A percentile compares a stretch with the other conserved stretches of the same genome.
Conservation (phyloP, 1,140 invertebrate species). For the Pinna nobilis region DNA sequence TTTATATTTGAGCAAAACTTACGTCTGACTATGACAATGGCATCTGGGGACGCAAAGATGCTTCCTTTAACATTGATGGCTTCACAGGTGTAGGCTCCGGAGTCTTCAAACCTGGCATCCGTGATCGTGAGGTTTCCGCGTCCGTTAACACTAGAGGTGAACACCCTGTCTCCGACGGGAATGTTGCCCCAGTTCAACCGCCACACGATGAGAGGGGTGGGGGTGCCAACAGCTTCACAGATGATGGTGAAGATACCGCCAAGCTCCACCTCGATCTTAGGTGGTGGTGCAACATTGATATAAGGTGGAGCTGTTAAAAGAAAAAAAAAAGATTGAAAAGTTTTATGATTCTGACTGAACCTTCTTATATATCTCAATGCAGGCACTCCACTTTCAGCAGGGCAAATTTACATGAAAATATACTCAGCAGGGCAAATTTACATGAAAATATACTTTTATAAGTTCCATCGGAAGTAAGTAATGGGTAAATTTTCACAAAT, state of each 20-base stretch:
- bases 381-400: too few species aligned
- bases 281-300: slow-evolving; percentile 82
- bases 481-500: too few species aligned
- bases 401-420: neutral
- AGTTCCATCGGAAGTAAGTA: neutral
- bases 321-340: neutral
- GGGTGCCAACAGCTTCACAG: slow-evolving; percentile 92
- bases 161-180: slow-evolving; percentile 85
- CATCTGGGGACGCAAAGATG: slow-evolving; percentile 91
- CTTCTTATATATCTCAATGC: too few species aligned
- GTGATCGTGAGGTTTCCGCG: slow-evolving; percentile 88
- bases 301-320: slow-evolving; percentile 76
- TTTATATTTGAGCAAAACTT: slow-evolving; percentile 39
- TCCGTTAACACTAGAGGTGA: slow-evolving; percentile 84
- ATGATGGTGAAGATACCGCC: slow-evolving; percentile 86
- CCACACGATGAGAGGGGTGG: slow-evolving; percentile 94
- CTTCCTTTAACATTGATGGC: slow-evolving; percentile 91
- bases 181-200: slow-evolving; percentile 98
- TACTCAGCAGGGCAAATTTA: too few species aligned
- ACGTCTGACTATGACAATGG: slow-evolving; percentile 88
- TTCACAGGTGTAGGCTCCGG: slow-evolving; percentile 98
- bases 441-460: neutral
- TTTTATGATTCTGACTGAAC: too few species aligned
- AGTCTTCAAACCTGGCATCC: slow-evolving; percentile 82
- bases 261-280: slow-evolving; percentile 80